Evolutionary conservation across 2,888 invertebrate species (phyloP), one percentile per base, ranked within the genome.

Genomic region (Andricus quercusramuli): DNA sequence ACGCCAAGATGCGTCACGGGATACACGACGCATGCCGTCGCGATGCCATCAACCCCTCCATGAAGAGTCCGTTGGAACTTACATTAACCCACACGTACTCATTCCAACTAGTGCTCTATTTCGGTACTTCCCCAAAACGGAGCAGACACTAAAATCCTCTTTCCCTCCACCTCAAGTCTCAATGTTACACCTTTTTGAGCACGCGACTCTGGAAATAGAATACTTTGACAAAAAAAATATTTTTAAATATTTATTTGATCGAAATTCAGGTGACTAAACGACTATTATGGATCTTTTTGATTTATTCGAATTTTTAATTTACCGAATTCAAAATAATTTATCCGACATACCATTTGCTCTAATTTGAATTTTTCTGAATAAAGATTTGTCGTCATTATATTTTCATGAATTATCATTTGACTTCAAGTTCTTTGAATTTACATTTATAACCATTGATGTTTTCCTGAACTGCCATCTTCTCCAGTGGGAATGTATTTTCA

Each of bases 61-160:
- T 78, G 83, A 79, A 83, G 80, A 84, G 80, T 82, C 47, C 82
- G 77, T 82, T 64, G 83, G 79, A 81, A 70, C 62, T 76, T 79
- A 65, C 68, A 32, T 56, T 78, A 77, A 68, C 79, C 25, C 83
- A 84, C 84, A 84, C 84, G 85, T 83, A 78, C 79, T 74, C 82
- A 81, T 77, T 78, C 81, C 67, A 80, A 81, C 80, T 68, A 68
- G n/a, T 83, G 82, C 84, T 91, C 91, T 92, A 92, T 91, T 92
- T 92, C 88, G 89, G 91, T 91, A 91, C 90, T 88, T 86, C 85
- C 84, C 87, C 85, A 90, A 91, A 90, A 84, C 83, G 83, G 83
- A 86, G 83, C 83, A 82, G 74, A 74, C 74, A 37, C n/a, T 11
- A 20, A 62, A 74, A 74, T 74, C 51, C 32, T n/a, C 32, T 56